phyloP scores from a whole-genome alignment of 2,113 vertebrate genomes.

The Nymphicus hollandicus region DNA sequence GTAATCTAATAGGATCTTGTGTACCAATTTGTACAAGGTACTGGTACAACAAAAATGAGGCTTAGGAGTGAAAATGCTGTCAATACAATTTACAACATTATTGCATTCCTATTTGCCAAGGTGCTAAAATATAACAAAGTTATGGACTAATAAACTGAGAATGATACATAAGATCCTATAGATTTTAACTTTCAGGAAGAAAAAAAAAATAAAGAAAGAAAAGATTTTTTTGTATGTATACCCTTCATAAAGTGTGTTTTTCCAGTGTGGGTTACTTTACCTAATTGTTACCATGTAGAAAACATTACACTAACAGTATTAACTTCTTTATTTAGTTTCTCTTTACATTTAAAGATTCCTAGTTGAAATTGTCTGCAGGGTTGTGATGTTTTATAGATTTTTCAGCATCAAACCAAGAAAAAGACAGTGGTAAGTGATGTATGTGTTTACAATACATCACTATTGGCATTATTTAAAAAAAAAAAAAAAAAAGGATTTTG shows the following conservation, averaged over 20 bases:
- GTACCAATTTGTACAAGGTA: conserved; percentile 54
- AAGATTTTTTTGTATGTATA: background rate
- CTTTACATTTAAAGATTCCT: background rate
- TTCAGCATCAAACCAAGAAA: background rate
- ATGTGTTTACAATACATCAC: background rate
- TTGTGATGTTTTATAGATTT: background rate
- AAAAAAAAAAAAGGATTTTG: background rate
- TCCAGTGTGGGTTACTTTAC: background rate
- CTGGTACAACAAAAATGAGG: conserved; percentile 55
- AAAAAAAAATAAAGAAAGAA: too few species aligned
- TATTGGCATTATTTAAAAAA: background rate
- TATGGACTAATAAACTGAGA: conserved; percentile 23
- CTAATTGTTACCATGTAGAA: background rate
- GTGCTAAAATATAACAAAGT: conserved; percentile 43
- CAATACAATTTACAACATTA: conserved; percentile 63
- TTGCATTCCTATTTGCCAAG: conserved; percentile 28
- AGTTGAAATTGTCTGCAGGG: background rate
- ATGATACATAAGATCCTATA: background rate
- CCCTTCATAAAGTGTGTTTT: background rate
- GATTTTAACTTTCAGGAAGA: background rate
- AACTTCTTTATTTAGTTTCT: background rate
- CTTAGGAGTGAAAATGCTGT: conserved; percentile 56
- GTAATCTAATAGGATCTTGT: conserved; percentile 45
- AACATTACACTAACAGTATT: background rate
- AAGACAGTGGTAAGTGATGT: background rate